Base-by-base conservation (phyloP, 2,888 invertebrate genomes). In the Orchesella flavescens region DNA sequence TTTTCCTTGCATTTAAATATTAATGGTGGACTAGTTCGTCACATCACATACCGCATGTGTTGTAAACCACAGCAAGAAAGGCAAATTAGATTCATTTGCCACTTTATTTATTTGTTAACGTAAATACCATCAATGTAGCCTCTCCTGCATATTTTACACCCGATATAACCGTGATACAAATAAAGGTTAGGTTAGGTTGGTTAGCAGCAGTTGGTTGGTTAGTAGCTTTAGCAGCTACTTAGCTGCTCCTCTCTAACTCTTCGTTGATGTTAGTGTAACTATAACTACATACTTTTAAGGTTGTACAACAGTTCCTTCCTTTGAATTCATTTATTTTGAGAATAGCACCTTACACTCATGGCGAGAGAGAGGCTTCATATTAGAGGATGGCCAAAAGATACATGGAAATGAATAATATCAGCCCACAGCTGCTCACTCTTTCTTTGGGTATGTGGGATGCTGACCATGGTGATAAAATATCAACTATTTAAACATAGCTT, bases 401-500 rank as follows among this genome's bases (percentile, higher is more conserved):
- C 66, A 82, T 71, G 71, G 82, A 82, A 78, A 85, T 74, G 82
- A 78, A 73, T 74, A 74, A 85, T 78, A 77, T 71, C 78, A 61
- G 81, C 78, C 76, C 76, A 76, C 74, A 79, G 75, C 74, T 84
- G 79, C 84, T 78, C 80, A n/a, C n/a, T n/a, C n/a, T n/a, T n/a
- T n/a, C n/a, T n/a, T n/a, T 17, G n/a, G 15, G 49, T 15, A 34
- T n/a, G n/a, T n/a, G 66, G 44, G 43, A 65, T 57, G 79, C 61
- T 78, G 59, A 61, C 19, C 21, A 66, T 44, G 59, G 23, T 55
- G 44, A 73, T 65, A 66, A 73, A 80, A 66, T 80, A 57, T 73
- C 61, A 44, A 59, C 44, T 59, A 12, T 19, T 0, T 21, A 7
- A 15, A 19, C 13, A 44, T 43, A 73, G 73, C 59, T 43, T 10